Conservation (phyloP, 2,888 invertebrate species). For the Rhamphomyia laevipes region DNA sequence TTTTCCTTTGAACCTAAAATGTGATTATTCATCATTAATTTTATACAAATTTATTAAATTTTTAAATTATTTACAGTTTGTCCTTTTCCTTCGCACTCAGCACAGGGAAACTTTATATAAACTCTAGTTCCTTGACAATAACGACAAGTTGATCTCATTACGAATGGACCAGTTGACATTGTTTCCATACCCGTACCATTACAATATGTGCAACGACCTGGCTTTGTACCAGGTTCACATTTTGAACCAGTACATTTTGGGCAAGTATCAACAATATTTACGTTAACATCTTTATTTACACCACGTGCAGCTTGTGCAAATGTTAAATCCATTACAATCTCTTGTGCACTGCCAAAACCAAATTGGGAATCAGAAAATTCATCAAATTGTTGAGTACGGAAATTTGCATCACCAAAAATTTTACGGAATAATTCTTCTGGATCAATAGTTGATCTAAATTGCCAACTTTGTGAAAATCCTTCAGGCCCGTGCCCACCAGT, state of each 20-base stretch:
- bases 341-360: constrained; percentile 86
- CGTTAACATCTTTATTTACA: constrained; percentile 79
- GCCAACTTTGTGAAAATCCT: constrained; percentile 65
- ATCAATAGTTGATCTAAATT: constrained; percentile 79
- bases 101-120: constrained; percentile 82
- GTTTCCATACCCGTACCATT: constrained; percentile 96
- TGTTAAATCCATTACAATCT: constrained; percentile 79
- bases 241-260: constrained; percentile 75
- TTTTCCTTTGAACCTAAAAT: constrained; percentile 65
- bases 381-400: constrained; percentile 51
- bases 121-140: constrained; percentile 79
- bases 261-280: constrained; percentile 90
- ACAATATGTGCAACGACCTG: constrained; percentile 80
- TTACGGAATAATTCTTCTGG: constrained; percentile 94
- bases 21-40: neutral
- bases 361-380: constrained; percentile 82
- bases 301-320: constrained; percentile 95
- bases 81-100: constrained; percentile 89
- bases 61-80: constrained; percentile 47
- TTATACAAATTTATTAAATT: neutral
- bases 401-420: constrained; percentile 83
- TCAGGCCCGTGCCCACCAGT: constrained; percentile 39
- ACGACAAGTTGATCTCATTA: constrained; percentile 92
- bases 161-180: constrained; percentile 82
- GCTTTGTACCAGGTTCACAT: constrained; percentile 84